Conservation (phyloP, 2,797 vertebrate species). For the Notamacropus eugenii region DNA sequence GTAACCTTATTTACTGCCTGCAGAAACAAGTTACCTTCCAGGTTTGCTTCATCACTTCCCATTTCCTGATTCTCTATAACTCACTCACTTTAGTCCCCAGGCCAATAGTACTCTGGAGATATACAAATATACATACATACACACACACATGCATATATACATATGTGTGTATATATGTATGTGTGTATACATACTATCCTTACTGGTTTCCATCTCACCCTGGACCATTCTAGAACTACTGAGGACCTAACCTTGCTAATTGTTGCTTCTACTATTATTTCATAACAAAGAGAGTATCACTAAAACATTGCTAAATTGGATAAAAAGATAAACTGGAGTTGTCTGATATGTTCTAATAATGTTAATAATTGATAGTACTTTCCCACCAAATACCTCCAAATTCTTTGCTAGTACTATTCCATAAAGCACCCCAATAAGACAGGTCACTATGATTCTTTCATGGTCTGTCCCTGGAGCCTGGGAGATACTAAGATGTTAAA, state of each 20-base stretch:
- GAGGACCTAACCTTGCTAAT: background rate
- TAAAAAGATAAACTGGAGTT: background rate
- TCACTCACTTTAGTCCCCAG: background rate
- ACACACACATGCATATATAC: background rate
- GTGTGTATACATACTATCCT: background rate
- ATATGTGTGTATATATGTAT: no score
- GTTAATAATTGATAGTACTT: background rate
- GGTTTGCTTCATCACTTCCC: background rate
- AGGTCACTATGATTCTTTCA: conserved; percentile 15
- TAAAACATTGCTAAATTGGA: background rate
- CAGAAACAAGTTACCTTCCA: background rate
- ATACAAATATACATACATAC: background rate
- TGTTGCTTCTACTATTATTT: background rate
- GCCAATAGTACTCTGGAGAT: background rate
- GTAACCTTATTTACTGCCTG: background rate
- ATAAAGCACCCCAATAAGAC: conserved; percentile 13
- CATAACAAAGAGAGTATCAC: background rate
- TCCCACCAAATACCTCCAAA: conserved; percentile 16
- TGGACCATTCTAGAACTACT: background rate
- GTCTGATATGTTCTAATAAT: background rate
- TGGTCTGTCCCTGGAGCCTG: background rate
- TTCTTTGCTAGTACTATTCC: conserved; percentile 22
- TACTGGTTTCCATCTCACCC: background rate
- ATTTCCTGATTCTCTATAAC: background rate
- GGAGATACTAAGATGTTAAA: conserved; percentile 9